A percentile compares a stretch with the other conserved stretches of the same genome.
Conservation (phyloP, 2,113 vertebrate species). For the Tragelaphus strepsiceros region DNA sequence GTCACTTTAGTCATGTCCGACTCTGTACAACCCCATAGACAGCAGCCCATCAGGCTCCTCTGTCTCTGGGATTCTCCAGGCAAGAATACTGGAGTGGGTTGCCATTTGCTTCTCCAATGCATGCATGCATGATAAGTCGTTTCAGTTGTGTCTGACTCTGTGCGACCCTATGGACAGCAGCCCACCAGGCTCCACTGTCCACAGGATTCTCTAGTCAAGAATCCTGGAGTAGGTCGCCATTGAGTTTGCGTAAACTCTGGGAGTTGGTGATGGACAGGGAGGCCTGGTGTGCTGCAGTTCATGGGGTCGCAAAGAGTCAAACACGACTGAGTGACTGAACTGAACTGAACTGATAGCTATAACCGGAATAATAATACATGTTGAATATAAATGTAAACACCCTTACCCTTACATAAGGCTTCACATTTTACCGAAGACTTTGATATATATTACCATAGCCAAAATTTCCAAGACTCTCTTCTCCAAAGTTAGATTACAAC, state of each 20-base stretch:
- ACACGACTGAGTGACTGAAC: not conserved
- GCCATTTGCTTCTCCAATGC: not conserved
- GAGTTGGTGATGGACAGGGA: not conserved
- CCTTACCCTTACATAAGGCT: not conserved
- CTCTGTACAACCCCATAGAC: not conserved
- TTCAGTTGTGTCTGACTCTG: not conserved
- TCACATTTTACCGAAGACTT: not conserved
- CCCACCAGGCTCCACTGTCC: not conserved
- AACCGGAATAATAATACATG: not conserved
- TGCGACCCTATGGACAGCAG: not conserved
- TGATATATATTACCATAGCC: not conserved
- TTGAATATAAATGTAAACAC: not conserved
- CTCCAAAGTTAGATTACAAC: slow-evolving; percentile 63
- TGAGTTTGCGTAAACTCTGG: not conserved
- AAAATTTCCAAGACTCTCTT: not conserved
- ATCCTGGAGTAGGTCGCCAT: not conserved
- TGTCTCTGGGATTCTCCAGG: not conserved
- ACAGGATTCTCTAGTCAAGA: not conserved
- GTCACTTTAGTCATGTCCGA: not conserved
- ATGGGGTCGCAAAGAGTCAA: not conserved
- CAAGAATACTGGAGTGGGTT: not conserved
- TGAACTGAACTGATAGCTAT: not conserved
- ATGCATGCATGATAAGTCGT: not conserved
- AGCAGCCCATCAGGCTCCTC: not conserved
- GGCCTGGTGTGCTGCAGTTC: not conserved